Evolutionary conservation across 64 coral and sea anemone species (phyloP), one percentile per base, ranked within the genome.

Genomic region (Pocillopora verrucosa): DNA sequence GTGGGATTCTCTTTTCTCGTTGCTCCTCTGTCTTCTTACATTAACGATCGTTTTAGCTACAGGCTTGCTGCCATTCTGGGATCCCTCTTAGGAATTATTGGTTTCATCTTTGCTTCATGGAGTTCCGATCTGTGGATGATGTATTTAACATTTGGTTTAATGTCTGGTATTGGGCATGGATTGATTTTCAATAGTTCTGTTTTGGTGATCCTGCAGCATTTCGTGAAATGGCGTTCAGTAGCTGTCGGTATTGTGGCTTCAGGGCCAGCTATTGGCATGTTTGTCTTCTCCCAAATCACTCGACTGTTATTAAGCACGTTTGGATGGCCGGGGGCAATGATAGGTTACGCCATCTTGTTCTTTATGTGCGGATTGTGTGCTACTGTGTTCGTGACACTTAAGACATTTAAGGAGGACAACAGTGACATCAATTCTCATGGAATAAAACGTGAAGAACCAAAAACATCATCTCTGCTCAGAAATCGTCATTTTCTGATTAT

Each of bases 191-290:
- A 69, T 38, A 59, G 82, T 10, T 38, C 25, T 14, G 62, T 34
- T 61, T 80, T 94, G 61, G 76, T 77, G 59, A 56, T 94, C 38
- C 79, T 89, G 34, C 81, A 72, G 87, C 70, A 94, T 75, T 94
- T 94, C 20, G 73, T 61, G n/a, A 94, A 89, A 85, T 83, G 92
- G 87, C 59, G 87, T 16, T 78, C 92, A 1, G 76, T 77, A 11
- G 78, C 92, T 7, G 59, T 84, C 51, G 87, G 87, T 67, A 58
- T 94, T 16, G 63, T 94, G 0, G 30, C 78, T 25, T 82, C 92
- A 9, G 61, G 68, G 17, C 74, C 80, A 64, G 87, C 86, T 11
- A 64, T 84, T 1, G 79, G 87, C 30, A 56, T 89, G 79, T 82
- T 94, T 59, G 58, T 63, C 0, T 35, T 89, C 14, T 84, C 78